Conservation (phyloP, 2,888 invertebrate genomes). For the Patella pellucida region DNA sequence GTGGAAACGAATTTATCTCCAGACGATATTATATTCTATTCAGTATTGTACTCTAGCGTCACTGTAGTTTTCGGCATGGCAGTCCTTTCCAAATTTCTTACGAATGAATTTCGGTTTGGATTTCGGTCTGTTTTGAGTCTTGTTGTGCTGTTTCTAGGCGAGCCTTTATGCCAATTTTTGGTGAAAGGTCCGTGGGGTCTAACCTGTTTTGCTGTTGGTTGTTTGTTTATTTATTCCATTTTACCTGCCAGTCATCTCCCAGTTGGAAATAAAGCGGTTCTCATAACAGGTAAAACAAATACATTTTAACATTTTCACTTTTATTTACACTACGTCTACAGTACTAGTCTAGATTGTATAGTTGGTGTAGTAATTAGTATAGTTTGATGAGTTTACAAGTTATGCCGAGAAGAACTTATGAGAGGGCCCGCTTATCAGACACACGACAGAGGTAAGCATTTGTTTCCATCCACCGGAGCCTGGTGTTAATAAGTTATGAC, state of each 20-base stretch:
- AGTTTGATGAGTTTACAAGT: too few species aligned
- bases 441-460: too few species aligned
- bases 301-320: background rate
- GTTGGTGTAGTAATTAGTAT: too few species aligned
- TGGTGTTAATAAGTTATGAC: too few species aligned
- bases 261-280: slow-evolving; percentile 61
- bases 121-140: slow-evolving; percentile 65
- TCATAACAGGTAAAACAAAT: slow-evolving; percentile 62
- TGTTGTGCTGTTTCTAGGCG: slow-evolving; percentile 65
- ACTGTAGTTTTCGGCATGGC: slow-evolving; percentile 69
- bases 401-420: too few species aligned
- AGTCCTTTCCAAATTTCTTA: slow-evolving; percentile 68
- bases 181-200: slow-evolving; percentile 67
- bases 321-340: too few species aligned
- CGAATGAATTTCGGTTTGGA: slow-evolving; percentile 68
- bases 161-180: slow-evolving; percentile 67
- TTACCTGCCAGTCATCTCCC: slow-evolving; percentile 67
- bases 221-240: slow-evolving; percentile 64
- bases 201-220: slow-evolving; percentile 60
- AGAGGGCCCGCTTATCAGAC: too few species aligned
- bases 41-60: slow-evolving; percentile 65
- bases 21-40: slow-evolving; percentile 66
- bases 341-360: too few species aligned
- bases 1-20: slow-evolving; percentile 27
- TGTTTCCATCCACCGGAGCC: too few species aligned